phyloP scores from a whole-genome alignment of 2,113 vertebrate species.

The Falcunculus frontatus region DNA sequence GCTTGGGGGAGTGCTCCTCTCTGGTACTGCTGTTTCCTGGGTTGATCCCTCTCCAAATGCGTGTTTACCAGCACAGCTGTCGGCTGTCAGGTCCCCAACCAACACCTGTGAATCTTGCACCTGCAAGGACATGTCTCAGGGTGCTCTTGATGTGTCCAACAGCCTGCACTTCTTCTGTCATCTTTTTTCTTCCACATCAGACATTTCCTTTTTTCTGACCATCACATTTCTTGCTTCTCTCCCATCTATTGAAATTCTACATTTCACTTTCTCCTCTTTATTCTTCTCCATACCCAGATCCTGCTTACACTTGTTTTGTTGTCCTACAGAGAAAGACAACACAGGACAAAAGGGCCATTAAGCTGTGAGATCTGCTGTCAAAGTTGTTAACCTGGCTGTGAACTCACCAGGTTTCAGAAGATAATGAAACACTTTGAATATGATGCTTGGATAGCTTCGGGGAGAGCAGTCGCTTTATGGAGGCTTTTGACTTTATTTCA shows the following conservation, averaged over 20 bases:
- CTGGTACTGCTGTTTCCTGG: background rate
- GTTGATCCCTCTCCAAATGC: background rate
- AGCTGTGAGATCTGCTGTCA: fast-evolving
- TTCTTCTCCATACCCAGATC: background rate
- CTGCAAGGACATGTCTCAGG: background rate
- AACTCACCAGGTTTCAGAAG: background rate
- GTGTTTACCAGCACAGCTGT: background rate
- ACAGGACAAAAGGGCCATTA: background rate
- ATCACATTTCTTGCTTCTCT: background rate
- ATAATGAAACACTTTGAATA: background rate
- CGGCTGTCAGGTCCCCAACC: fast-evolving
- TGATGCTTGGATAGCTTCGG: background rate
- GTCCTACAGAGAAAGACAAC: background rate
- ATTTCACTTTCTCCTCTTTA: background rate
- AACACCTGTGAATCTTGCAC: background rate
- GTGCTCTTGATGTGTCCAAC: background rate
- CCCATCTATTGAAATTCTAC: background rate
- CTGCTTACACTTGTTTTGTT: background rate
- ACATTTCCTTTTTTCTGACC: background rate
- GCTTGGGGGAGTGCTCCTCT: fast-evolving
- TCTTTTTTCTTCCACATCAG: background rate
- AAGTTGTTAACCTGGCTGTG: background rate
- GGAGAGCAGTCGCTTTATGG: fast-evolving
- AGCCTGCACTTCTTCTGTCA: background rate
- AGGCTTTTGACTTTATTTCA: background rate